Evolutionary conservation across 2,797 vertebrate genomes (phyloP).

Genomic region (Smutsia gigantea): DNA sequence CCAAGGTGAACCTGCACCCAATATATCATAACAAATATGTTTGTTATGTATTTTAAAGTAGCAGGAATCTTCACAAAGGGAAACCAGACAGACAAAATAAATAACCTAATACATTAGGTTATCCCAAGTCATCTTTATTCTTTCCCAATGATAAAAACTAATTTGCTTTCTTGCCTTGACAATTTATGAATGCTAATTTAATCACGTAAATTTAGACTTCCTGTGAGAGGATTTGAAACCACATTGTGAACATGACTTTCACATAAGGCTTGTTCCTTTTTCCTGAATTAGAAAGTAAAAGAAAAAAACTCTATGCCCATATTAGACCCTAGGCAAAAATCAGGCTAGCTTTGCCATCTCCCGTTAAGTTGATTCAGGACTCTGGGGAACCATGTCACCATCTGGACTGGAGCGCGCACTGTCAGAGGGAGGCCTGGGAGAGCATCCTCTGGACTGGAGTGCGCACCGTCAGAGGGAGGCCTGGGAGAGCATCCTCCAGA

Average conservation of each 20-base stretch:
- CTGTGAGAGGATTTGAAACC: slow-evolving; percentile 71
- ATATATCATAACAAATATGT: background rate
- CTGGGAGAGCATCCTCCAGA: too few relatives aligned
- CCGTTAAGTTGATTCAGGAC: slow-evolving; percentile 67
- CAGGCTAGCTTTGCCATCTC: slow-evolving; percentile 64
- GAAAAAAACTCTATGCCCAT: background rate
- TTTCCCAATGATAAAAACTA: slow-evolving; percentile 58
- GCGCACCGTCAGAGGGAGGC: too few relatives aligned
- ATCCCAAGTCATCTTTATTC: slow-evolving; percentile 52
- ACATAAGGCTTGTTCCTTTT: slow-evolving; percentile 73
- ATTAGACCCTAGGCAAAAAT: slow-evolving; percentile 73
- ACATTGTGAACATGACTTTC: slow-evolving; percentile 76
- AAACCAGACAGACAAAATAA: slow-evolving; percentile 51
- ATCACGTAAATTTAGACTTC: slow-evolving; percentile 71
- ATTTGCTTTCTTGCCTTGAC: slow-evolving; percentile 68
- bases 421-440: slow-evolving; percentile 58
- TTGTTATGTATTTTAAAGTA: slow-evolving; percentile 25
- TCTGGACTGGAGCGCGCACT: slow-evolving; percentile 70
- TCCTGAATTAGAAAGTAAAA: slow-evolving; percentile 72
- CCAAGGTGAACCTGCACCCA: background rate
- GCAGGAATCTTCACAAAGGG: slow-evolving; percentile 1
- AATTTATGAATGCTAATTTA: slow-evolving; percentile 78
- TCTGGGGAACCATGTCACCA: slow-evolving; percentile 73
- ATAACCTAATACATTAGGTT: slow-evolving; percentile 40
- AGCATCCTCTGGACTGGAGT: too few relatives aligned